Evolutionary conservation across 2,888 invertebrate genomes (phyloP).

Genomic region (Drosophila buzzatii): DNA sequence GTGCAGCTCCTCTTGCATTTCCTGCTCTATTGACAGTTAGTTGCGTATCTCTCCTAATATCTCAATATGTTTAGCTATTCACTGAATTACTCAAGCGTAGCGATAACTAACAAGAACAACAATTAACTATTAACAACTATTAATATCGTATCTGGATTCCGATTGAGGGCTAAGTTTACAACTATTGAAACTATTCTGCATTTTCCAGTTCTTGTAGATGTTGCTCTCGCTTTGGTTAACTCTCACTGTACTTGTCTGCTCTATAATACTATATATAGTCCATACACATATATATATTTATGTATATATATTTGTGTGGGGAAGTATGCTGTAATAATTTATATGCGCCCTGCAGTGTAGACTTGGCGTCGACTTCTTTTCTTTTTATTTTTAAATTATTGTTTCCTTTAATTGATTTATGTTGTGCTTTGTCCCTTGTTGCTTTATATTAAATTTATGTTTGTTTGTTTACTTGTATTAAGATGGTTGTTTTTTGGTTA

Average conservation of each 20-base stretch:
- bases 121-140: conserved; percentile 50
- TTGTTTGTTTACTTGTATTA: conserved; percentile 29
- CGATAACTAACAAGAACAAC: conserved; percentile 43
- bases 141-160: conserved; percentile 12
- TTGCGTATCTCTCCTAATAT: conserved; percentile 11
- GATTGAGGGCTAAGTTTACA: conserved; percentile 39
- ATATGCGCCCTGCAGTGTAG: conserved; percentile 38
- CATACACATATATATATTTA: conserved; percentile 3
- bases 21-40: conserved; percentile 8
- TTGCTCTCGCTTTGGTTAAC: conserved; percentile 39
- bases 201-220: conserved; percentile 19
- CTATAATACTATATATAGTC: background rate
- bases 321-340: conserved; percentile 25
- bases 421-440: conserved; percentile 47
- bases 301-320: conserved; percentile 8
- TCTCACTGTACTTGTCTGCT: conserved; percentile 50
- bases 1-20: conserved; percentile 35
- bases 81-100: conserved; percentile 25
- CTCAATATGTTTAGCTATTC: background rate
- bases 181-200: conserved; percentile 48
- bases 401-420: conserved; percentile 77
- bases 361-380: conserved; percentile 31
- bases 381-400: conserved; percentile 54
- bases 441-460: conserved; percentile 32
- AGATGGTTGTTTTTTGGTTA: conserved; percentile 36